Evolutionary conservation across 2,888 invertebrate genomes (phyloP), one percentile per base, ranked within the genome.

Genomic region (Pristionchus entomophagus): DNA sequence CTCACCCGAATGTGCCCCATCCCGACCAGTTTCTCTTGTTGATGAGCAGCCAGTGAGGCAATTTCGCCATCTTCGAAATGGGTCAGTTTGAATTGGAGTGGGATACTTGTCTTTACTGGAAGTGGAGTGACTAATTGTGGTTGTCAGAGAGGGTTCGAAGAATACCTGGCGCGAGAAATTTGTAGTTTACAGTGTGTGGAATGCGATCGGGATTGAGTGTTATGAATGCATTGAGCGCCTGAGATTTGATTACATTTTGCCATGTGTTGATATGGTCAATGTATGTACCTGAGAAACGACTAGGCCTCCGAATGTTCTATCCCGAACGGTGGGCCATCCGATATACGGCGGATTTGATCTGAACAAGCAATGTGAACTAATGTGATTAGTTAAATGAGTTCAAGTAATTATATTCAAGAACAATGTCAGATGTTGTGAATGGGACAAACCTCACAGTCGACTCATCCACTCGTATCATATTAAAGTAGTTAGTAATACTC

Each of bases 1-100:
- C 81, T 81, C 45, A 83, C 83, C 45, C 83, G 49, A 29, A 83
- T 29, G 32, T 83, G 83, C 32, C 83, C 83, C 45, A 62, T n/a
- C 17, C 83, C 83, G 26, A 83, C 51, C 0, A 32, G 29, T 59
- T 62, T 62, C 29, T 38, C 83, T 10, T 29, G 29, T 22, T 83
- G 83, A 51, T 41, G n/a, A 2, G 83, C 62, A 29, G 22, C 2
- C 4, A 83, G 22, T 2, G 45, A 45, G 1, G 83, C 83, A 19
- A 83, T 83, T 14, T 51, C 38, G 17, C 38, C 81, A 35, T 56
- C 81, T 19, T 35, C 53, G 53, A 56, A 29, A n/a, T 83, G 45
- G 26, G n/a, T 83, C 41, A 83, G 56, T 32, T 59, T 59, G 62
- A 62, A 83, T 17, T 41, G 14, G 45, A 83, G 45, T 6, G 83